A percentile compares a stretch with the other conserved stretches of the same genome.
Conservation (phyloP, 2,113 vertebrate genomes). For the Clarias magur region DNA sequence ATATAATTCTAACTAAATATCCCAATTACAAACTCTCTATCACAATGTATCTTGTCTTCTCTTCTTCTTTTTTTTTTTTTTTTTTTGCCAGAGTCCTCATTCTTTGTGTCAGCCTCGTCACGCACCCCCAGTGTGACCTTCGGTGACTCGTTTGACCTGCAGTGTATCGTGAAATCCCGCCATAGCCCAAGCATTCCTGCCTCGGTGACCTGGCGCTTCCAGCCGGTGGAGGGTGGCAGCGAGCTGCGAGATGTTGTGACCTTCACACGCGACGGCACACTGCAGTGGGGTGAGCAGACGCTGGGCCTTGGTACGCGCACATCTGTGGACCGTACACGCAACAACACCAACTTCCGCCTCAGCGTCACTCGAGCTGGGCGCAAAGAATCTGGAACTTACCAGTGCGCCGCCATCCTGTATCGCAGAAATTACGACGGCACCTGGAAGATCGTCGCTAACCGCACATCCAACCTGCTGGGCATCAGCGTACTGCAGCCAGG, state of each 20-base stretch:
- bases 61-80: slow-evolving; percentile 43
- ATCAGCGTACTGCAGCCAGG: slow-evolving; percentile 91
- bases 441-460: slow-evolving; percentile 86
- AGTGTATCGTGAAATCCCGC: slow-evolving; percentile 93
- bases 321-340: slow-evolving; percentile 86
- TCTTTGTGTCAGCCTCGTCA: slow-evolving; percentile 91
- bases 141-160: slow-evolving; percentile 90
- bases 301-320: slow-evolving; percentile 84
- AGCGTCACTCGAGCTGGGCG: slow-evolving; percentile 89
- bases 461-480: slow-evolving; percentile 92
- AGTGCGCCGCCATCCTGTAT: slow-evolving; percentile 90
- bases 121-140: slow-evolving; percentile 89
- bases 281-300: slow-evolving; percentile 88
- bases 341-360: slow-evolving; percentile 90
- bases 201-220: slow-evolving; percentile 93
- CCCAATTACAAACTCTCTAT: neutral
- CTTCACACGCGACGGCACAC: slow-evolving; percentile 87
- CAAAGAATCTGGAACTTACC: slow-evolving; percentile 91
- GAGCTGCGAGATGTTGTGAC: slow-evolving; percentile 91
- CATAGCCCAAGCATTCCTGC: slow-evolving; percentile 86
- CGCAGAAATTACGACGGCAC: slow-evolving; percentile 86
- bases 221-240: slow-evolving; percentile 75
- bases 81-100: slow-evolving; percentile 81
- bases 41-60: neutral
- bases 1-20: neutral